These are phyloP conservation scores for Champsocephalus gunnari DNA, from an alignment of 2,797 vertebrate species.

Conservation along the genomic window DNA sequence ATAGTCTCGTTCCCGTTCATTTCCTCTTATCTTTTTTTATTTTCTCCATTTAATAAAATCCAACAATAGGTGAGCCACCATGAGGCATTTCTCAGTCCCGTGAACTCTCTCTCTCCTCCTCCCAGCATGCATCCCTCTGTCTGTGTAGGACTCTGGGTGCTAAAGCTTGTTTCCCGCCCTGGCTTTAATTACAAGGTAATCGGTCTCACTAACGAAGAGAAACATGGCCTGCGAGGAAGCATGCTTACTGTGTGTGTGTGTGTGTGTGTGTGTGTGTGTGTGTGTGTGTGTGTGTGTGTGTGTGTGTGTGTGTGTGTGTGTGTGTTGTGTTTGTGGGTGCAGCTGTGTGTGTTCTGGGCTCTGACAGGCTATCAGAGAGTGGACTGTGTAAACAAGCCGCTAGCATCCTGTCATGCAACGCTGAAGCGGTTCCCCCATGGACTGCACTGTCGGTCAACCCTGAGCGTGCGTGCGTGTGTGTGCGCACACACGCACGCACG, in stretches of 20 bases:
- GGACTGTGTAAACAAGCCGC: conserved; percentile 60
- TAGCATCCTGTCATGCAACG: conserved; percentile 55
- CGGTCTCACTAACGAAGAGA: conserved; percentile 57
- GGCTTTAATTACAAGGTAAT: conserved; percentile 71
- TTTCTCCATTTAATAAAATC: conserved; percentile 45
- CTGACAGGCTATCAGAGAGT: conserved; percentile 54
- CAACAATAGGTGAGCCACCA: conserved; percentile 34
- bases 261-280: too few relatives aligned
- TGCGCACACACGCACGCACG: conserved; percentile 1
- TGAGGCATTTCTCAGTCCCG: conserved; percentile 12
- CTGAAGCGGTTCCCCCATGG: conserved; percentile 38
- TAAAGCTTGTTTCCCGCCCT: conserved; percentile 56
- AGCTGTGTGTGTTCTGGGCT: conserved; percentile 33
- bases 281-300: too few relatives aligned
- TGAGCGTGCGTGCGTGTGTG: neutral
- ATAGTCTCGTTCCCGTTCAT: conserved; percentile 36
- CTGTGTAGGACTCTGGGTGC: conserved; percentile 32
- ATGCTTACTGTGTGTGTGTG: neutral
- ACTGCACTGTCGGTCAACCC: conserved; percentile 9
- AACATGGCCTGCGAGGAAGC: conserved; percentile 17
- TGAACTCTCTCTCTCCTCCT: conserved; percentile 7
- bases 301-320: too few relatives aligned
- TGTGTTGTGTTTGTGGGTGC: conserved; percentile 20
- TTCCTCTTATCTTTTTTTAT: conserved; percentile 32
- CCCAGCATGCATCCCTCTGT: conserved; percentile 23